Conservation (phyloP, 2,113 vertebrate species). For the Chrysemys picta region DNA sequence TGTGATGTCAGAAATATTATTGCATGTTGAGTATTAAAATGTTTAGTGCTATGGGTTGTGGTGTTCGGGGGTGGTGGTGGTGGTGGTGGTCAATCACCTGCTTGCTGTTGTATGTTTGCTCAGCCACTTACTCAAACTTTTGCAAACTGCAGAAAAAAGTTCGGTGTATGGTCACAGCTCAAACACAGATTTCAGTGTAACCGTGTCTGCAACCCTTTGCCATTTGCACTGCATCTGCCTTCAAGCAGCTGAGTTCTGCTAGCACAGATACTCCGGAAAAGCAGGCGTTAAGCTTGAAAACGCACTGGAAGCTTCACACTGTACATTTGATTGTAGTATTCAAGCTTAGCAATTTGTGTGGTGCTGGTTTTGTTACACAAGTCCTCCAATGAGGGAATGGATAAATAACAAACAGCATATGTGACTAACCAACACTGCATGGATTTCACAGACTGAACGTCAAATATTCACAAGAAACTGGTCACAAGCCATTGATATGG, state of each 20-base stretch:
- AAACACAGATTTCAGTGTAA: not conserved
- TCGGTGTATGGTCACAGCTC: not conserved
- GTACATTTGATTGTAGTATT: not conserved
- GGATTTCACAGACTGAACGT: too few relatives aligned
- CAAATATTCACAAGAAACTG: too few relatives aligned
- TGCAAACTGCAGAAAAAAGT: conserved; percentile 18
- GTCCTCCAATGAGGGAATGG: rapidly evolving
- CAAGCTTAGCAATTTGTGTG: rapidly evolving
- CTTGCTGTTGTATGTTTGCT: not conserved
- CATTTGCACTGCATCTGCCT: not conserved
- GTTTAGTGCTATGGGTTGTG: not conserved
- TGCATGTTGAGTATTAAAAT: not conserved
- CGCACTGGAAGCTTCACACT: not conserved
- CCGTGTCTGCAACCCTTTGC: not conserved
- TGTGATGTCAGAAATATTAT: not conserved
- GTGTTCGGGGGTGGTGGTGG: not conserved
- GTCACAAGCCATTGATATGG: too few relatives aligned
- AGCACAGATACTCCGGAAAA: not conserved
- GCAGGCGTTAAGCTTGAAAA: not conserved
- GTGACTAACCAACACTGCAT: too few relatives aligned
- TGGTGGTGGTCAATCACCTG: not conserved
- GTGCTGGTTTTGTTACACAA: rapidly evolving
- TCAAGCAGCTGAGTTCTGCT: rapidly evolving
- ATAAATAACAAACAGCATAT: too few relatives aligned
- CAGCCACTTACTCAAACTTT: not conserved